A percentile compares a stretch with the other conserved stretches of the same genome.
Evolutionary conservation across 2,888 invertebrate species (phyloP).

Genomic region (Tinea semifulvella): DNA sequence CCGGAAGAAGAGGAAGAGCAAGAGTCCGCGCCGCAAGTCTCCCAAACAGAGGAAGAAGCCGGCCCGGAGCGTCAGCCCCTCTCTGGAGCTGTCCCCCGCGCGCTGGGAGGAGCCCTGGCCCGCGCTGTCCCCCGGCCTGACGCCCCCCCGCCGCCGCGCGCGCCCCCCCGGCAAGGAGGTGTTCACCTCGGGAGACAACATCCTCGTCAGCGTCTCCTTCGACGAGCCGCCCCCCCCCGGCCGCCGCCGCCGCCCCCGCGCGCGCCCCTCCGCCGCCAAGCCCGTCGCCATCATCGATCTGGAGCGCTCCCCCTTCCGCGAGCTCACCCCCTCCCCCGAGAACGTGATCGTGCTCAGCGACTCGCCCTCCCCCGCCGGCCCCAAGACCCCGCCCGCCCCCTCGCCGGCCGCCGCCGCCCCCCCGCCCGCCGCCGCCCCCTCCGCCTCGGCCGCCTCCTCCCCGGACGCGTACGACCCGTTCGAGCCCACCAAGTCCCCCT

Average conservation of each 20-base stretch:
- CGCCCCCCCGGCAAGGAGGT: conserved; percentile 86
- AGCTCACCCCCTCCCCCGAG: conserved; percentile 80
- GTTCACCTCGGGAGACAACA: conserved; percentile 92
- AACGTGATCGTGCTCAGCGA: conserved; percentile 83
- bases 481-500: conserved; percentile 82
- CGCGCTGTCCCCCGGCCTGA: conserved; percentile 71
- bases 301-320: conserved; percentile 85
- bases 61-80: conserved; percentile 26
- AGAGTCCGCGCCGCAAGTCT: conserved; percentile 31
- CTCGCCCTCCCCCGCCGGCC: conserved; percentile 21
- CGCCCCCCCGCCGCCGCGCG: conserved; percentile 56
- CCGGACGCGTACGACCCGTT: conserved; percentile 92
- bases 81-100: conserved; percentile 30
- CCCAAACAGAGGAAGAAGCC: conserved; percentile 40
- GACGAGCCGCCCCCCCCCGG: not conserved
- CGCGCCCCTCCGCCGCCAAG: conserved; percentile 41
- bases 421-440: conserved; percentile 18
- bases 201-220: conserved; percentile 92
- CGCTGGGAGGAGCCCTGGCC: conserved; percentile 17
- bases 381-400: conserved; percentile 27
- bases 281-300: conserved; percentile 88
- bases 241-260: conserved; percentile 24
- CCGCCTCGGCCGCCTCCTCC: conserved; percentile 34
- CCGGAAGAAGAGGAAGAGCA: conserved; percentile 28
- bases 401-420: conserved; percentile 21